These are phyloP conservation scores for Euglossa dilemma DNA, from an alignment of 1,140 invertebrate species.

Conservation along the genomic window DNA sequence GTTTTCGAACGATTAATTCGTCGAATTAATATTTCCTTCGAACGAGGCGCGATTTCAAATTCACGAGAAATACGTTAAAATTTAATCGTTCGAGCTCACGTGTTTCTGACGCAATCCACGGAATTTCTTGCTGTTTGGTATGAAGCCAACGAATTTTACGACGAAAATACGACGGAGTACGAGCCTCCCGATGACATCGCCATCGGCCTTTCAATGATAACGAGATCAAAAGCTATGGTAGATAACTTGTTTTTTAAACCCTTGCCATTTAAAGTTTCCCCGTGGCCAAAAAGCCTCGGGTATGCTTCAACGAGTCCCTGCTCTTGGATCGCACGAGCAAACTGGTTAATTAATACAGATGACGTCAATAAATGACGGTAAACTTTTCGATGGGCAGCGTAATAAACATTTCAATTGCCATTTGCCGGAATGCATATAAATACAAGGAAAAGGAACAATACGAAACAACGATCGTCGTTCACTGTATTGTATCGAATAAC, in stretches of 20 bases:
- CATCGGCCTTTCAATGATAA: not conserved
- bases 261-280: not conserved
- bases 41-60: not conserved
- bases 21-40: not conserved
- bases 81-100: constrained; percentile 32
- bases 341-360: not conserved
- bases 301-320: not conserved
- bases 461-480: not conserved
- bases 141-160: constrained; percentile 68
- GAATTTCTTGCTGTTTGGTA: constrained; percentile 66
- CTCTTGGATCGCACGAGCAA: not conserved
- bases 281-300: not conserved
- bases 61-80: not conserved
- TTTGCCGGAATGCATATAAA: not conserved
- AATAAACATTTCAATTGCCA: not conserved
- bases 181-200: constrained; percentile 1
- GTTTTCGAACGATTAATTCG: not conserved
- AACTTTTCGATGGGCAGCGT: not conserved
- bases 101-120: constrained; percentile 64
- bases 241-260: not conserved
- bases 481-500: constrained; percentile 1
- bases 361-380: not conserved
- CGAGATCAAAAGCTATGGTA: not conserved
- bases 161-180: constrained; percentile 49
- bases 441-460: not conserved